A percentile compares a stretch with the other conserved stretches of the same genome.
Evolutionary conservation across 2,113 vertebrate species (phyloP).

Genomic region (Myrmecobius fasciatus): DNA sequence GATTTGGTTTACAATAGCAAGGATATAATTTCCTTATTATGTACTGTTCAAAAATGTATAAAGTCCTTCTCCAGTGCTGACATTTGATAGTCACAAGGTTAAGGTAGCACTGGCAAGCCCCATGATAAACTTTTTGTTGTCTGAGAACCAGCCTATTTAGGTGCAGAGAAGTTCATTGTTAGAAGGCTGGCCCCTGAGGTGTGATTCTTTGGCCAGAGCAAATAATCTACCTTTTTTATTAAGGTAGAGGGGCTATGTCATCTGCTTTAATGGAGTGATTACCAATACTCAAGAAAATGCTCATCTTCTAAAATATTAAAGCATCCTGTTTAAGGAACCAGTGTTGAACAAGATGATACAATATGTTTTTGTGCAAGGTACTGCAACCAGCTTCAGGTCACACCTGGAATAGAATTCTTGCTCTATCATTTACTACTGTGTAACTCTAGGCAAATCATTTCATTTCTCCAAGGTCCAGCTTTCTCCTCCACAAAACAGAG

Average conservation of each 20-base stretch:
- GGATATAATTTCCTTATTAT: background rate
- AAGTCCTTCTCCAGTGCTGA: background rate
- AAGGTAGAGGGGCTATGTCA: background rate
- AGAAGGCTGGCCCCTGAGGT: background rate
- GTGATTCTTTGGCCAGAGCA: background rate
- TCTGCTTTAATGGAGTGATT: background rate
- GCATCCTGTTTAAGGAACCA: background rate
- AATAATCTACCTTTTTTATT: background rate
- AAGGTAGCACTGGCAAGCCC: background rate
- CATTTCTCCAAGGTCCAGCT: background rate
- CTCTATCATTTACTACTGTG: background rate
- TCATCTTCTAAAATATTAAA: background rate
- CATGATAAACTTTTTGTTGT: background rate
- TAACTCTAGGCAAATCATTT: background rate
- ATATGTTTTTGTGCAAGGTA: background rate
- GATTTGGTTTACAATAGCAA: background rate
- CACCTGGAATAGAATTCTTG: background rate
- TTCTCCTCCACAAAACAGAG: background rate
- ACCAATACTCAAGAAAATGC: background rate
- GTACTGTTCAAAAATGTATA: background rate
- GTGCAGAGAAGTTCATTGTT: background rate
- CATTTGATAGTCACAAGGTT: background rate
- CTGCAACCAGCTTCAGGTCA: background rate
- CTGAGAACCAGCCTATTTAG: background rate
- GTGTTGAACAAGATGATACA: background rate